Percentiles rank a stretch among this genome's conserved stretches.
Evolutionary conservation across 1,140 invertebrate genomes (phyloP).

Genomic region (Neelides sp.): DNA sequence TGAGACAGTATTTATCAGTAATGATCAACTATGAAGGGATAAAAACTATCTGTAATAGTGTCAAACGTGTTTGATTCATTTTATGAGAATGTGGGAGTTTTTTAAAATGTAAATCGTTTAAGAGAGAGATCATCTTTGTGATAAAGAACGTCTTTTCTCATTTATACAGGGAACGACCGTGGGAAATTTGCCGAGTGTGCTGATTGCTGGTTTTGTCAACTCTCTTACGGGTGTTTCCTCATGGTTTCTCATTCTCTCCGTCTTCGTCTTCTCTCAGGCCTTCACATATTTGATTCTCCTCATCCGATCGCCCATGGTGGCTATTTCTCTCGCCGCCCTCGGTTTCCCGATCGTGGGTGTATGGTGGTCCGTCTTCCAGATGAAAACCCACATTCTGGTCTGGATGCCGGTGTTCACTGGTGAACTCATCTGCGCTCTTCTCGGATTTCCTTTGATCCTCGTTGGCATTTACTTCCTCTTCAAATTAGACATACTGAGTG

Average conservation of each 20-base stretch:
- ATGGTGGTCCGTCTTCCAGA: conserved; percentile 48
- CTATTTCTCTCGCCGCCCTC: conserved; percentile 41
- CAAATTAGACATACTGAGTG: conserved; percentile 21
- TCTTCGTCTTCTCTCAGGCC: conserved; percentile 39
- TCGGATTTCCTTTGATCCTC: conserved; percentile 45
- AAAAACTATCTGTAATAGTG: background rate
- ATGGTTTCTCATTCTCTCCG: conserved; percentile 41
- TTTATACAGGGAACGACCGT: conserved; percentile 10
- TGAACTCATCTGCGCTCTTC: conserved; percentile 45
- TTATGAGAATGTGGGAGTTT: background rate
- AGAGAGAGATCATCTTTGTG: background rate
- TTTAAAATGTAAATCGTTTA: background rate
- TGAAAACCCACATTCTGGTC: conserved; percentile 29
- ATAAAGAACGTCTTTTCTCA: background rate
- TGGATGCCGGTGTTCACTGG: conserved; percentile 46
- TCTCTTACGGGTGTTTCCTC: conserved; percentile 33
- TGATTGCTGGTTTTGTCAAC: conserved; percentile 6
- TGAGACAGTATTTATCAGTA: background rate
- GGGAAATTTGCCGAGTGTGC: conserved; percentile 5
- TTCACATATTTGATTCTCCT: conserved; percentile 43
- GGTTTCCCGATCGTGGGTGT: conserved; percentile 44
- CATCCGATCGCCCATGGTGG: conserved; percentile 46
- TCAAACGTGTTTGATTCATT: background rate
- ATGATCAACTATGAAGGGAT: background rate
- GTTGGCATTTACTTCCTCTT: conserved; percentile 37